A percentile compares a stretch with the other conserved stretches of the same genome.
Evolutionary conservation across 2,113 vertebrate genomes (phyloP).

Genomic region (Sula dactylatra): DNA sequence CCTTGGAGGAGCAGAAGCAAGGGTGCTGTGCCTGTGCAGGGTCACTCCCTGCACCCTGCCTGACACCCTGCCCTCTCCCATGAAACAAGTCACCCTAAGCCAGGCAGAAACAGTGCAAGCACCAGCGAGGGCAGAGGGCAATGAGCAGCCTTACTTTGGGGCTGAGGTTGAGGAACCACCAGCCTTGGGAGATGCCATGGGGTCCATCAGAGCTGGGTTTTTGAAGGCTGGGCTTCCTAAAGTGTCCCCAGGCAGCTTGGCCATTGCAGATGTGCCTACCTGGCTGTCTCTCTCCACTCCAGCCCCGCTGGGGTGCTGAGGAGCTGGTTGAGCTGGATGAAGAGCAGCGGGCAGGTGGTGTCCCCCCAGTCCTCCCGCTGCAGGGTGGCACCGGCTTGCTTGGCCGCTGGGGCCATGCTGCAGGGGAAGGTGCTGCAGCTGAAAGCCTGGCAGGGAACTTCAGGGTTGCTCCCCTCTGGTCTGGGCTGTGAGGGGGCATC

Average conservation of each 20-base stretch:
- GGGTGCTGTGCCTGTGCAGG: not conserved
- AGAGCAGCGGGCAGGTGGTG: constrained; percentile 39
- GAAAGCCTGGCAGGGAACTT: not conserved
- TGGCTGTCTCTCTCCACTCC: constrained; percentile 76
- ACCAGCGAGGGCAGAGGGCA: not conserved
- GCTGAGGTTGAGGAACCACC: not conserved
- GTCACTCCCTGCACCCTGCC: not conserved
- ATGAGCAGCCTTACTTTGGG: not conserved
- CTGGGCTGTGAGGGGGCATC: not conserved
- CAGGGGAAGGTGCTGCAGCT: constrained; percentile 38
- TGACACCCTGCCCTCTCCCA: not conserved
- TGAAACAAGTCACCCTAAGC: not conserved
- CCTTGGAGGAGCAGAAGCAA: not conserved
- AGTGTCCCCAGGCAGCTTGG: not conserved
- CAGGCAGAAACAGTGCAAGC: not conserved
- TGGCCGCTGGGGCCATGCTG: not conserved
- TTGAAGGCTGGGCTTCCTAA: not conserved
- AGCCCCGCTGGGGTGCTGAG: constrained; percentile 36
- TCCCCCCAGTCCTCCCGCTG: not conserved
- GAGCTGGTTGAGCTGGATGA: constrained; percentile 80
- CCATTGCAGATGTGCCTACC: constrained; percentile 51
- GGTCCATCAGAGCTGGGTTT: not conserved
- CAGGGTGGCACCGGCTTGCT: not conserved
- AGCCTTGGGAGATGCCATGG: not conserved
- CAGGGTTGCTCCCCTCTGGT: not conserved